Evolutionary conservation across 2,113 vertebrate species (phyloP).

Genomic region (Entosphenus tridentatus): DNA sequence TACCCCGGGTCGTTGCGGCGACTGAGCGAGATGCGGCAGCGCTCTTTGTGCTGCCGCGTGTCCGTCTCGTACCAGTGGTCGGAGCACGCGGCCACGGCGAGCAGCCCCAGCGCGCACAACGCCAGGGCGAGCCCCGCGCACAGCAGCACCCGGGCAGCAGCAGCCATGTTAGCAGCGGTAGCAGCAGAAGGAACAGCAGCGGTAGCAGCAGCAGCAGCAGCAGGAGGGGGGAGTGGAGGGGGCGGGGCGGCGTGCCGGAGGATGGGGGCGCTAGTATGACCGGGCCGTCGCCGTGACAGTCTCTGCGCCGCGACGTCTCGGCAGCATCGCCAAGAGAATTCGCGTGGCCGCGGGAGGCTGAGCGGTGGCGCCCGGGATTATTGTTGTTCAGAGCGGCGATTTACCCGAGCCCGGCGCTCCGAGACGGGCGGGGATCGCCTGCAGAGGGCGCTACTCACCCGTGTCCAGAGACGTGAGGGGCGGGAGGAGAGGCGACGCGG

Average conservation of each 20-base stretch:
- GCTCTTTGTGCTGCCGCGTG: conserved; percentile 75
- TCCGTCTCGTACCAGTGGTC: conserved; percentile 99
- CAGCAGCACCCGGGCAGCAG: conserved; percentile 81
- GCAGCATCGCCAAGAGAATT: too few relatives aligned
- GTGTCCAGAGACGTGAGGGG: background rate
- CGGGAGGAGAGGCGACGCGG: background rate
- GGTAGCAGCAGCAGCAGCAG: background rate
- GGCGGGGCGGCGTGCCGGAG: background rate
- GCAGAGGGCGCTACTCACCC: too few relatives aligned
- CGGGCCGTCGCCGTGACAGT: too few relatives aligned
- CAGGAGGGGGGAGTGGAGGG: background rate
- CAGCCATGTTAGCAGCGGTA: background rate
- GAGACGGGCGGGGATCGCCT: too few relatives aligned
- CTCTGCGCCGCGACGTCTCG: too few relatives aligned
- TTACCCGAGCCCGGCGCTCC: too few relatives aligned
- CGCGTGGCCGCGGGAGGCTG: too few relatives aligned
- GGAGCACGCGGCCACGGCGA: conserved; percentile 90
- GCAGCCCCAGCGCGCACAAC: conserved; percentile 85
- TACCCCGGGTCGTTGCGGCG: conserved; percentile 87
- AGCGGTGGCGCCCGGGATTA: too few relatives aligned
- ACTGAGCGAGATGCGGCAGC: conserved; percentile 78
- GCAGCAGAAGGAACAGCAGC: background rate
- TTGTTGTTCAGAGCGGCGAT: too few relatives aligned
- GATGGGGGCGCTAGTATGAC: background rate
- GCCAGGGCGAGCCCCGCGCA: conserved; percentile 90